Evolutionary conservation across 2,797 vertebrate genomes (phyloP).

Genomic region (Pseudocheirus occidentalis): DNA sequence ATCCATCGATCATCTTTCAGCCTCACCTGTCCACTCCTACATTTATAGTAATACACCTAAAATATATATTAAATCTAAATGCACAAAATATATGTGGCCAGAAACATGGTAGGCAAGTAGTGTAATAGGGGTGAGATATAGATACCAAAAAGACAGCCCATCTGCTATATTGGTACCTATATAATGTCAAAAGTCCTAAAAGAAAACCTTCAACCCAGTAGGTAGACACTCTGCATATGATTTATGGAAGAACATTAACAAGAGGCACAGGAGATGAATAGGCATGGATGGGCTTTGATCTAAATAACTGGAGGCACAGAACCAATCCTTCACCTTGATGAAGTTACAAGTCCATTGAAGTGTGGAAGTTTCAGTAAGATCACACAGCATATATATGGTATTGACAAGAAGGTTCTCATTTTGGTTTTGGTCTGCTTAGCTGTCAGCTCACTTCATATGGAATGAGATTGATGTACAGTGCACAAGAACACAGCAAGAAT

Average conservation of each 20-base stretch:
- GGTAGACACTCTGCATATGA: too few species aligned
- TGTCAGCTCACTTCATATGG: constrained; percentile 8
- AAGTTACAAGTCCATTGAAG: not conserved
- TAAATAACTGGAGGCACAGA: not conserved
- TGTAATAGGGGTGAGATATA: not conserved
- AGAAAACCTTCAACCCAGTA: not conserved
- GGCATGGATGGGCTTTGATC: not conserved
- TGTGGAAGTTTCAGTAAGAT: not conserved
- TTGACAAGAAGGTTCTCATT: not conserved
- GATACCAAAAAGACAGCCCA: not conserved
- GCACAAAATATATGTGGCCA: not conserved
- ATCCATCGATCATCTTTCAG: not conserved
- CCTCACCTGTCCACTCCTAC: not conserved
- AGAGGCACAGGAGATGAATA: not conserved
- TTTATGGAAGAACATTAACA: not conserved
- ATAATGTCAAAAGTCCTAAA: not conserved
- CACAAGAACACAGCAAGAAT: not conserved
- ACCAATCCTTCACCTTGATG: not conserved
- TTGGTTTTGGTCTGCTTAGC: not conserved
- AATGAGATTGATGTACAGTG: not conserved
- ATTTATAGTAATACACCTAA: not conserved
- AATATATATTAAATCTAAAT: not conserved
- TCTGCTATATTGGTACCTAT: not conserved
- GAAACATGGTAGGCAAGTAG: not conserved
- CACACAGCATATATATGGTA: not conserved